Percentiles rank a stretch among this genome's conserved stretches.
These are phyloP conservation scores for Callyntrura guangdongensis DNA, from an alignment of 2,888 invertebrate species.

Conservation along the genomic window DNA sequence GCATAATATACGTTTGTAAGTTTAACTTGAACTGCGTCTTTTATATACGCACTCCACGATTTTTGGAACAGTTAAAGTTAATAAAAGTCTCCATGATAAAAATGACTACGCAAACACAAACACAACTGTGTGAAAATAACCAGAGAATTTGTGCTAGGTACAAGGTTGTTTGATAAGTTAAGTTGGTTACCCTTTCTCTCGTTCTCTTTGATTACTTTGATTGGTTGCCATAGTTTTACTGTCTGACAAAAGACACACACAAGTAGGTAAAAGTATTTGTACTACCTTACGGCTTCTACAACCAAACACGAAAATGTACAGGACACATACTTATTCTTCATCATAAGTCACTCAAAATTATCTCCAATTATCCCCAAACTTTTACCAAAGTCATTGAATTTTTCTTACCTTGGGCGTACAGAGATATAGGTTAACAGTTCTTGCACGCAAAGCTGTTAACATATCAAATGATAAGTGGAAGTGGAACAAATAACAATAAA, in stretches of 20 bases:
- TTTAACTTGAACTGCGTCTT: too few species aligned
- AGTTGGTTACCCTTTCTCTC: not conserved
- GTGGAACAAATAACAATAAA: too few species aligned
- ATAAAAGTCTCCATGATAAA: too few species aligned
- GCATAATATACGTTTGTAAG: too few species aligned
- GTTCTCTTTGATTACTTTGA: not conserved
- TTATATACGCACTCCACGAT: too few species aligned
- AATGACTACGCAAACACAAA: not conserved
- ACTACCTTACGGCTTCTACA: too few species aligned
- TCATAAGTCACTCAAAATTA: conserved; percentile 67
- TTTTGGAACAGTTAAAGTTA: too few species aligned
- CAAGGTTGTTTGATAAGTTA: not conserved
- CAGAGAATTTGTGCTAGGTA: not conserved
- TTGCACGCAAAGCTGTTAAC: not conserved
- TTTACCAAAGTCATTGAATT: conserved; percentile 60
- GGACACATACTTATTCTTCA: not conserved
- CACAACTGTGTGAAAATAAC: not conserved
- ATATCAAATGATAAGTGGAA: not conserved
- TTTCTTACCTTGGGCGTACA: not conserved
- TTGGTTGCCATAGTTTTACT: not conserved
- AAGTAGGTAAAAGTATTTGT: not conserved
- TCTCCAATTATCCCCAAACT: conserved; percentile 52
- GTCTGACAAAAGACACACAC: not conserved
- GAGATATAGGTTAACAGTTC: too few species aligned
- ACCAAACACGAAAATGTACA: not conserved